These are phyloP conservation scores for Lamellibrachia columna DNA, from an alignment of 2,888 invertebrate species.

Conservation along the genomic window DNA sequence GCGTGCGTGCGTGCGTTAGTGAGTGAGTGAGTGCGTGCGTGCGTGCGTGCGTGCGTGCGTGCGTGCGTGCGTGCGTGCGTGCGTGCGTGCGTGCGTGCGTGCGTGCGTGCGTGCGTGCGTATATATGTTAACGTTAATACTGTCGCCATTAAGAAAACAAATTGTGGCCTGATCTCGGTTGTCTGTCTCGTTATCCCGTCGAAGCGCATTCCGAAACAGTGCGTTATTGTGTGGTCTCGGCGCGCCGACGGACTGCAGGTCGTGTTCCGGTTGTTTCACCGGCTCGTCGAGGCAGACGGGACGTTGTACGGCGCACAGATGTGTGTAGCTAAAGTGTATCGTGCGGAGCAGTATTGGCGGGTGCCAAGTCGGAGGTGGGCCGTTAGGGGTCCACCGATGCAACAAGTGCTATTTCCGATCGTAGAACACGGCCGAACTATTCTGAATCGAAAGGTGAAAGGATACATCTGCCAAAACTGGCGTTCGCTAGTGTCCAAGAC, in stretches of 20 bases:
- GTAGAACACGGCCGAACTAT: neutral
- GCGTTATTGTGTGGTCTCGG: neutral
- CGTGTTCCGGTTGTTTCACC: neutral
- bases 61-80: too few species aligned
- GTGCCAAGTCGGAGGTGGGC: neutral
- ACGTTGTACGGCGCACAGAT: neutral
- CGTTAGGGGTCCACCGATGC: neutral
- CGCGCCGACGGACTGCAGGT: neutral
- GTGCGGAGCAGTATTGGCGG: neutral
- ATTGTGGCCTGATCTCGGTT: too few species aligned
- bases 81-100: too few species aligned
- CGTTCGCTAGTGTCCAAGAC: neutral
- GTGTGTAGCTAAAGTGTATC: neutral
- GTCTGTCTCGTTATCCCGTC: too few species aligned
- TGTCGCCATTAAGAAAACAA: too few species aligned
- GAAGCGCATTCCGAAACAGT: neutral
- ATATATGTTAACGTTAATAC: too few species aligned
- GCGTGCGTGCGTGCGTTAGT: too few species aligned
- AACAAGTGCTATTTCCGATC: slow-evolving; percentile 1
- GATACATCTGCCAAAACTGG: neutral
- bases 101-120: too few species aligned
- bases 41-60: too few species aligned
- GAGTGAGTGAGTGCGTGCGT: too few species aligned
- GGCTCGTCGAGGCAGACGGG: neutral
- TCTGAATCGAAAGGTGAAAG: neutral